These are phyloP conservation scores for Odontomachus brunneus DNA, from an alignment of 1,140 invertebrate species.

Conservation along the genomic window DNA sequence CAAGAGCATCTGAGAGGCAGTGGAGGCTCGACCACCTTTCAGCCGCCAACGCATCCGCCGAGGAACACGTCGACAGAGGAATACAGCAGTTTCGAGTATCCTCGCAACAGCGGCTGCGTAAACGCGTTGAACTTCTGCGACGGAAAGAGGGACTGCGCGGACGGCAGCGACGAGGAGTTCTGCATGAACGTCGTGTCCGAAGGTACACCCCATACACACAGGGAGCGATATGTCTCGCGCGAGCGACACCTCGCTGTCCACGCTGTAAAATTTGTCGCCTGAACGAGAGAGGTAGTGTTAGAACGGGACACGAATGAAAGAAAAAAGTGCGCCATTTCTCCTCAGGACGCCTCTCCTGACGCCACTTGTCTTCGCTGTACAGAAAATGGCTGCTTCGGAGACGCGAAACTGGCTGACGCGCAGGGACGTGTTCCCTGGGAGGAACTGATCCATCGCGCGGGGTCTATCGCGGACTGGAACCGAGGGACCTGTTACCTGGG, in stretches of 20 bases:
- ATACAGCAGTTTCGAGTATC: conserved; percentile 17
- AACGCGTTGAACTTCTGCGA: conserved; percentile 82
- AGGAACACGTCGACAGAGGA: background rate
- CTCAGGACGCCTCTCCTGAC: too few relatives aligned
- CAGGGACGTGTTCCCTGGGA: too few relatives aligned
- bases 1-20: background rate
- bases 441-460: background rate
- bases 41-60: too few relatives aligned
- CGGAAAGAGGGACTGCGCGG: conserved; percentile 81
- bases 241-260: background rate
- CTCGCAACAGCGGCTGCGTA: conserved; percentile 81
- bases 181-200: conserved; percentile 74
- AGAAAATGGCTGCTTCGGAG: conserved; percentile 9
- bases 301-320: too few relatives aligned
- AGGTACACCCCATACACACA: conserved; percentile 45
- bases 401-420: too few relatives aligned
- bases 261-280: conserved; percentile 50
- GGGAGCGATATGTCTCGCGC: background rate
- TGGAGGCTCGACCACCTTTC: too few relatives aligned
- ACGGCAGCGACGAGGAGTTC: conserved; percentile 84
- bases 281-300: background rate
- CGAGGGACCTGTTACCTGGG: background rate
- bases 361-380: conserved; percentile 32
- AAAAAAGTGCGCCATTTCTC: background rate
- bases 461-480: conserved; percentile 2